phyloP scores from a whole-genome alignment of 2,113 vertebrate species.

The Cephalopholis sonnerati region DNA sequence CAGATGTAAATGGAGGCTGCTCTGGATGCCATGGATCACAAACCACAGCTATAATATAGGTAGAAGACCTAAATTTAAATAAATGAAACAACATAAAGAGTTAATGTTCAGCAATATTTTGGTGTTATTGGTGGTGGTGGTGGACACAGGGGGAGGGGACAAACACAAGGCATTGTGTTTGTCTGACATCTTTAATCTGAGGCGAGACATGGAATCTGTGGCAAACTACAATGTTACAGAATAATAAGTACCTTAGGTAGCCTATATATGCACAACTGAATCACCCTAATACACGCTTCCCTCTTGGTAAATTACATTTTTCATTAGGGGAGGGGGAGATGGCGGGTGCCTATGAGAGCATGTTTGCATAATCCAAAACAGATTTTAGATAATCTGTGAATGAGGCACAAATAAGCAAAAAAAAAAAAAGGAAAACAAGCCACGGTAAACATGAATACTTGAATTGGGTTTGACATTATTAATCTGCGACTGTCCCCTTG shows the following conservation, averaged over 20 bases:
- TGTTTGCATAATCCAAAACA: slow-evolving; percentile 83
- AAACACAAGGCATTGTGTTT: slow-evolving; percentile 56
- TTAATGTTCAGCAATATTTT: neutral
- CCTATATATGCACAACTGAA: slow-evolving; percentile 63
- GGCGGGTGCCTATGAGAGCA: slow-evolving; percentile 36
- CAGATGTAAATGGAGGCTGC: neutral
- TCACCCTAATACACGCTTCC: slow-evolving; percentile 73
- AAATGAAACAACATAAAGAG: neutral
- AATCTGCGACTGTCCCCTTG: slow-evolving; percentile 50
- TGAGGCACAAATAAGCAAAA: slow-evolving; percentile 62
- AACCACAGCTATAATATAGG: neutral
- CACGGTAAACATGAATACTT: slow-evolving; percentile 58
- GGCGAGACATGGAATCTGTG: slow-evolving; percentile 76
- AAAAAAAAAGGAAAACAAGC: slow-evolving; percentile 62
- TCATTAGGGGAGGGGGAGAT: slow-evolving; percentile 55
- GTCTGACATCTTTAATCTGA: slow-evolving; percentile 79
- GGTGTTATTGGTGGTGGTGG: slow-evolving; percentile 15
- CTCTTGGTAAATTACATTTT: slow-evolving; percentile 77
- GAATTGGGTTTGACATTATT: slow-evolving; percentile 68
- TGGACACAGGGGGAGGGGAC: slow-evolving; percentile 14
- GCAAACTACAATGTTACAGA: slow-evolving; percentile 63
- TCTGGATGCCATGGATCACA: slow-evolving; percentile 19
- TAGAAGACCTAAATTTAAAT: neutral
- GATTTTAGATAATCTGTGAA: slow-evolving; percentile 83
- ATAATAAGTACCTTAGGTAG: slow-evolving; percentile 75